A percentile compares a stretch with the other conserved stretches of the same genome.
phyloP scores from a whole-genome alignment of 2,797 vertebrate species.

The Parotocinclus haroldoi region DNA sequence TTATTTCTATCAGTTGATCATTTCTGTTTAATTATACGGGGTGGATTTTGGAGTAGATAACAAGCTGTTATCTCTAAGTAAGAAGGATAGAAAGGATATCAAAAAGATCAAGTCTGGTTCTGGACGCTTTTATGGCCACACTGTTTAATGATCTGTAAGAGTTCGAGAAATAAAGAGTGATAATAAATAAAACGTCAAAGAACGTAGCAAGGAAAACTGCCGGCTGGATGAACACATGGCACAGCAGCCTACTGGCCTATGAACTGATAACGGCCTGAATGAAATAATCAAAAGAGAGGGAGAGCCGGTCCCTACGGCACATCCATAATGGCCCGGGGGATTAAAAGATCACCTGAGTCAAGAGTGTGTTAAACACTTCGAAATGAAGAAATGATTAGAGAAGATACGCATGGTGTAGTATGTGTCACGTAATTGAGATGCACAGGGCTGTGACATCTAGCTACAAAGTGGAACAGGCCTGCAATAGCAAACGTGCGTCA shows the following conservation, averaged over 20 bases:
- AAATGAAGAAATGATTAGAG: slow-evolving; percentile 49
- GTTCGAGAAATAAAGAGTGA: slow-evolving; percentile 3
- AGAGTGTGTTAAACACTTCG: slow-evolving; percentile 47
- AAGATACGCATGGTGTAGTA: slow-evolving; percentile 44
- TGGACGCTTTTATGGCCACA: slow-evolving; percentile 66
- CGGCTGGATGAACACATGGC: background rate
- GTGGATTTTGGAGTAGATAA: slow-evolving; percentile 82
- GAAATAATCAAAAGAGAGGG: slow-evolving; percentile 27
- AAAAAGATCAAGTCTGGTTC: slow-evolving; percentile 73
- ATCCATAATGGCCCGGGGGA: slow-evolving; percentile 46
- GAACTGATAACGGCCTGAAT: slow-evolving; percentile 30
- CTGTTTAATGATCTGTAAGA: slow-evolving; percentile 64
- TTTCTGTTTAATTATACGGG: slow-evolving; percentile 79
- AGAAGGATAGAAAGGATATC: slow-evolving; percentile 75
- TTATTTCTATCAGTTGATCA: slow-evolving; percentile 79
- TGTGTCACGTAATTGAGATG: slow-evolving; percentile 35
- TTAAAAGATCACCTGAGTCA: slow-evolving; percentile 58
- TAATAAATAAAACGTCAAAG: background rate
- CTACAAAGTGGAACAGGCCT: too few species aligned
- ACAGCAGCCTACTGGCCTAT: slow-evolving; percentile 9
- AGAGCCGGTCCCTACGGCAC: slow-evolving; percentile 31
- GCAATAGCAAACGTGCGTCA: background rate
- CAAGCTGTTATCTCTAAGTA: slow-evolving; percentile 78
- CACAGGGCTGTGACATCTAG: slow-evolving; percentile 10
- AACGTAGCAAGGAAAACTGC: background rate